Conservation (phyloP, 2,888 invertebrate species). For the Athalia cordata region DNA sequence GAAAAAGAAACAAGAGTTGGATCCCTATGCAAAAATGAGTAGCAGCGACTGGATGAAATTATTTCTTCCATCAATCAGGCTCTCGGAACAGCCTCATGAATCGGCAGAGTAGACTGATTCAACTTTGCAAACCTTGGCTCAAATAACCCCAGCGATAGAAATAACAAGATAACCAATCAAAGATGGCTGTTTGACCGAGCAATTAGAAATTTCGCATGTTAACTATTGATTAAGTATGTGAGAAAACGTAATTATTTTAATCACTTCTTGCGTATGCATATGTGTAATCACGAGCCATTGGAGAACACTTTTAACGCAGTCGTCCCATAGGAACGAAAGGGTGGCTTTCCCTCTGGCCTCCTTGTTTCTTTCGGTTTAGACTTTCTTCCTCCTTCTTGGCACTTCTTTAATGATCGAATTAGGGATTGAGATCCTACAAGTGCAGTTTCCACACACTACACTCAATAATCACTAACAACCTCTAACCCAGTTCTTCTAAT, state of each 20-base stretch:
- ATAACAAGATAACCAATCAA: neutral
- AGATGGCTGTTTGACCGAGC: neutral
- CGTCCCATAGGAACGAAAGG: conserved; percentile 27
- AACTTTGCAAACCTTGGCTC: too few relatives aligned
- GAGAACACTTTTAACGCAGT: conserved; percentile 11
- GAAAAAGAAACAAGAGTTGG: neutral
- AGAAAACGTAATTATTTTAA: neutral
- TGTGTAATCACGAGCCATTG: conserved; percentile 41
- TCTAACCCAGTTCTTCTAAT: conserved; percentile 5
- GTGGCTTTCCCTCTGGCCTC: conserved; percentile 3
- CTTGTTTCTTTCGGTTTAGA: neutral
- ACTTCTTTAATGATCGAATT: conserved; percentile 18
- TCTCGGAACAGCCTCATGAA: too few relatives aligned
- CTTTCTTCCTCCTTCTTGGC: neutral
- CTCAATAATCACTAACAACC: conserved; percentile 15
- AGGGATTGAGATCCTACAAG: conserved; percentile 31
- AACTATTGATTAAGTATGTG: neutral
- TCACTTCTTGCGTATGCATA: conserved; percentile 39
- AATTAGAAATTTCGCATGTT: neutral
- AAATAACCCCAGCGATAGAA: too few relatives aligned
- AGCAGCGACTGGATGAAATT: too few relatives aligned
- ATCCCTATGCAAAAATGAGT: too few relatives aligned
- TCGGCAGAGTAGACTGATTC: too few relatives aligned
- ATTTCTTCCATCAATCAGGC: too few relatives aligned
- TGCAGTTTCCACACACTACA: conserved; percentile 3